Percentiles rank a stretch among this genome's conserved stretches.
These are phyloP conservation scores for Coregonus clupeaformis DNA, from an alignment of 2,113 vertebrate genomes.

Conservation along the genomic window DNA sequence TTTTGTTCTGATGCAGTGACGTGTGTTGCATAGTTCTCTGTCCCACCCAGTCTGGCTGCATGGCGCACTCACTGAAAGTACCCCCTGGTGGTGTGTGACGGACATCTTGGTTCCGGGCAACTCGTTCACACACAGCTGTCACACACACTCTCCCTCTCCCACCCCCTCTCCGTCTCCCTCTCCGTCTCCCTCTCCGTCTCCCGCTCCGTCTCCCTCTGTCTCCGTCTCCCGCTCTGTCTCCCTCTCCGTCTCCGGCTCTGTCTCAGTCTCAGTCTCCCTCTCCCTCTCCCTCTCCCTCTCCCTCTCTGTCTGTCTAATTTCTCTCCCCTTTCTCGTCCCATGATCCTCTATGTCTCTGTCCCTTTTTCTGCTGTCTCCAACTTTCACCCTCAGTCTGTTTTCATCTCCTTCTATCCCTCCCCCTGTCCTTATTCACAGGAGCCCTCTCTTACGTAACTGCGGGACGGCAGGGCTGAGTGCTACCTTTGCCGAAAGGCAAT, in stretches of 20 bases:
- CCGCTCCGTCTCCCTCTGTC: neutral
- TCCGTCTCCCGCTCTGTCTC: slow-evolving; percentile 19
- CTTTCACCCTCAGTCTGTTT: neutral
- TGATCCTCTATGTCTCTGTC: neutral
- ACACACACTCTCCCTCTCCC: slow-evolving; percentile 10
- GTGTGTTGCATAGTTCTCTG: slow-evolving; percentile 20
- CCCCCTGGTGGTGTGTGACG: neutral
- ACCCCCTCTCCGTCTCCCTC: slow-evolving; percentile 1
- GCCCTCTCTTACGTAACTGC: slow-evolving; percentile 51
- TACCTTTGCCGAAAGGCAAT: slow-evolving; percentile 68
- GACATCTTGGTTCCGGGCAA: neutral
- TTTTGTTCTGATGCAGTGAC: slow-evolving; percentile 37
- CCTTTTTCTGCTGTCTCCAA: neutral
- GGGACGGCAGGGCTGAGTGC: slow-evolving; percentile 49
- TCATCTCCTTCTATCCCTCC: slow-evolving; percentile 2
- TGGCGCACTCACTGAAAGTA: neutral
- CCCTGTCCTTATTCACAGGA: slow-evolving; percentile 18
- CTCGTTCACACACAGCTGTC: slow-evolving; percentile 26
- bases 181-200: neutral
- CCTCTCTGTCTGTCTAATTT: neutral
- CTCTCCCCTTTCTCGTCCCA: neutral
- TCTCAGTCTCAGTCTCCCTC: too few species aligned
- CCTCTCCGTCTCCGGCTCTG: slow-evolving; percentile 23
- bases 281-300: slow-evolving; percentile 25
- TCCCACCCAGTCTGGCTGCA: neutral